These are phyloP conservation scores for Eurosta solidaginis DNA, from an alignment of 1,140 invertebrate genomes.

Conservation along the genomic window DNA sequence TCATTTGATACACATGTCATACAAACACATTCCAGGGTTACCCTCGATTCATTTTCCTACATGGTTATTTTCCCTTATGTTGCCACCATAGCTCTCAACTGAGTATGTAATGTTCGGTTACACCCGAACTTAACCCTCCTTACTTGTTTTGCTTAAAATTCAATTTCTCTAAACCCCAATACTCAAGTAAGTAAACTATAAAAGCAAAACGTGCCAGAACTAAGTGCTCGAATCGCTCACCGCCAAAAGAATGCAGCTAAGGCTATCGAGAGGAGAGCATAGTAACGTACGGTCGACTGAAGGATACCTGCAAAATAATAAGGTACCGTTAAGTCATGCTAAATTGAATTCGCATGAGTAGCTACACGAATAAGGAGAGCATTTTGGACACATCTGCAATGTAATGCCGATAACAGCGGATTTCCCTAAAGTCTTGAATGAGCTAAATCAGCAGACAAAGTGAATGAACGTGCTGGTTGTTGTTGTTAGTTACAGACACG, in stretches of 20 bases:
- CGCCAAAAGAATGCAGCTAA: not conserved
- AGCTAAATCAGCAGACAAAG: slow-evolving; percentile 14
- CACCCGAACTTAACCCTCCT: too few species aligned
- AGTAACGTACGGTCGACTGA: not conserved
- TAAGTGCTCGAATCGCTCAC: not conserved
- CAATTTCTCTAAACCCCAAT: slow-evolving; percentile 12
- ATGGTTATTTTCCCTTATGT: too few species aligned
- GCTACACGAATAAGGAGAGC: slow-evolving; percentile 29
- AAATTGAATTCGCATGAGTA: slow-evolving; percentile 49
- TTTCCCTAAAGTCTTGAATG: slow-evolving; percentile 21
- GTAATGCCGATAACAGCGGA: slow-evolving; percentile 4
- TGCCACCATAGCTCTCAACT: too few species aligned
- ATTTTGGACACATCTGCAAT: slow-evolving; percentile 7
- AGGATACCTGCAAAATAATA: slow-evolving; percentile 26
- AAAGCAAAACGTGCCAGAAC: slow-evolving; percentile 52
- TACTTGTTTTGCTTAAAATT: slow-evolving; percentile 19
- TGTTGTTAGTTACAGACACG: not conserved
- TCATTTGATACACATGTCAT: too few species aligned
- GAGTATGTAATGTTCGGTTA: too few species aligned
- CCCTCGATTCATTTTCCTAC: too few species aligned
- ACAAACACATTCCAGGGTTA: too few species aligned
- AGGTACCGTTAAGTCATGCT: slow-evolving; percentile 33
- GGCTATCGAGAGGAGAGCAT: not conserved
- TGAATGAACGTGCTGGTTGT: not conserved
- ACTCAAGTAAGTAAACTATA: slow-evolving; percentile 52